Percentiles rank a stretch among this genome's conserved stretches.
Evolutionary conservation across 2,113 vertebrate genomes (phyloP).

Genomic region (Microcebus lehilahytsara): DNA sequence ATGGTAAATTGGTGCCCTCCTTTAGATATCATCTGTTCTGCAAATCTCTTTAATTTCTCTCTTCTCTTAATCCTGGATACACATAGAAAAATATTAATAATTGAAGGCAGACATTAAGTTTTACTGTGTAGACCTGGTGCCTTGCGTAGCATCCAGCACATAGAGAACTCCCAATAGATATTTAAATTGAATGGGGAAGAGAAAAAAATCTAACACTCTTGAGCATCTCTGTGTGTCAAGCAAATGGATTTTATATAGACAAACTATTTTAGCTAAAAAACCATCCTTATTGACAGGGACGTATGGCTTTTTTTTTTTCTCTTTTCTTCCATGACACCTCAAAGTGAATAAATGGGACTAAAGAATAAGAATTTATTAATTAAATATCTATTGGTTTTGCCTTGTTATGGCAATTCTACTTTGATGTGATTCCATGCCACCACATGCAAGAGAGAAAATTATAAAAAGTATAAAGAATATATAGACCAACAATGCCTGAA

Average conservation of each 20-base stretch:
- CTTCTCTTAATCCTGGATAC: not conserved
- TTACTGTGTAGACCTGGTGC: not conserved
- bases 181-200: not conserved
- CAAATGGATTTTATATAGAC: not conserved
- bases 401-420: not conserved
- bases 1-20: not conserved
- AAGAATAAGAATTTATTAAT: not conserved
- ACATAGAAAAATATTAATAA: not conserved
- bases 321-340: not conserved
- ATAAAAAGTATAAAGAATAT: not conserved
- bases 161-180: not conserved
- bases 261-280: conserved; percentile 8
- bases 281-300: not conserved
- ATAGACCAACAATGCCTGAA: not conserved
- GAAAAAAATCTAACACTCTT: not conserved
- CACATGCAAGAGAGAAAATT: not conserved
- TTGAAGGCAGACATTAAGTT: not conserved
- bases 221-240: not conserved
- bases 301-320: not conserved
- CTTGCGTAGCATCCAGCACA: not conserved
- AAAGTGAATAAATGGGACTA: not conserved
- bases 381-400: conserved; percentile 16
- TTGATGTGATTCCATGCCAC: not conserved
- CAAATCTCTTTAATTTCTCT: not conserved
- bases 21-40: not conserved